Conservation (phyloP, 2,797 vertebrate species). For the Tympanoctomys barrerae region DNA sequence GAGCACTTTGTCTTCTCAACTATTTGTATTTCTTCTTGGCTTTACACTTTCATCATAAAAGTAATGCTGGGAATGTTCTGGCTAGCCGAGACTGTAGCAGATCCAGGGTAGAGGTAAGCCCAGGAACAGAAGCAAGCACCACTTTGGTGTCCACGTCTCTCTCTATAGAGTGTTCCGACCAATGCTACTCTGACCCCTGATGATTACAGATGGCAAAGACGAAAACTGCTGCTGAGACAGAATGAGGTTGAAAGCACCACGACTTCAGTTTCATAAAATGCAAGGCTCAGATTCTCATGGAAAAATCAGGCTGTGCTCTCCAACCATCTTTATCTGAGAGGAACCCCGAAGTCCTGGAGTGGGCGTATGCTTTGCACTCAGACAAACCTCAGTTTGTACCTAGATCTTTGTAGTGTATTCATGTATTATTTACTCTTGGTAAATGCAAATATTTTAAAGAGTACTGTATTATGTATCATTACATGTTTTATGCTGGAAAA, state of each 20-base stretch:
- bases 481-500: constrained; percentile 25
- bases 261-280: constrained; percentile 8
- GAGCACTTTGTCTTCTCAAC: not conserved
- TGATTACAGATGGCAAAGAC: constrained; percentile 16
- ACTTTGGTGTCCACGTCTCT: accelerated
- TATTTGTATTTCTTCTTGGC: constrained; percentile 20
- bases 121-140: not conserved
- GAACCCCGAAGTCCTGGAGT: not conserved
- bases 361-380: not conserved
- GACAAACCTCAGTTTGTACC: not conserved
- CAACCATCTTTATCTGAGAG: not conserved
- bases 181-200: not conserved
- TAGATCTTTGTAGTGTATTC: not conserved
- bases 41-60: constrained; percentile 3
- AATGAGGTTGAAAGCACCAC: not conserved
- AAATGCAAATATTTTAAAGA: constrained; percentile 1
- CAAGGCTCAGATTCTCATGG: not conserved
- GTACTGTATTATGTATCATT: not conserved
- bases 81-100: not conserved
- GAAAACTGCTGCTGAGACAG: not conserved
- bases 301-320: not conserved
- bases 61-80: not conserved
- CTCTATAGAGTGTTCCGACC: not conserved
- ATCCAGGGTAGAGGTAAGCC: not conserved
- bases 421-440: constrained; percentile 20